phyloP scores from a whole-genome alignment of 2,113 vertebrate species.

The Zeus faber region DNA sequence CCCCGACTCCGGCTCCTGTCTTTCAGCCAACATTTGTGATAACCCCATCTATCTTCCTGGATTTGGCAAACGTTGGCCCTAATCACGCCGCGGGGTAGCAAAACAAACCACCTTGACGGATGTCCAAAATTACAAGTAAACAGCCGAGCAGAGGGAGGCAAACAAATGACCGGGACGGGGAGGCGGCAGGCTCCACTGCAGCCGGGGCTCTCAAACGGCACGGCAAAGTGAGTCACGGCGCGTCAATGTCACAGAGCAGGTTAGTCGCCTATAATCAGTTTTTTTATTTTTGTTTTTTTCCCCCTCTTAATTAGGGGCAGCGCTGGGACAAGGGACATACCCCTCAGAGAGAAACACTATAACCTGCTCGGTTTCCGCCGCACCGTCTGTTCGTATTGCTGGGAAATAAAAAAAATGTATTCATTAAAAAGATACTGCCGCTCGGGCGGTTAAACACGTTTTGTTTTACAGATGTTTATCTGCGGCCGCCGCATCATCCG shows the following conservation, averaged over 20 bases:
- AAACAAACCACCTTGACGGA: conserved; percentile 65
- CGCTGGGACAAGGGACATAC: conserved; percentile 40
- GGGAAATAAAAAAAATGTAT: too few species aligned
- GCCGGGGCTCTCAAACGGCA: conserved; percentile 52
- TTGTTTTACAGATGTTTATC: too few species aligned
- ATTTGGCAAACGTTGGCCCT: conserved; percentile 54
- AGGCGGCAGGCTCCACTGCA: conserved; percentile 30
- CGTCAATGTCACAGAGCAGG: conserved; percentile 60
- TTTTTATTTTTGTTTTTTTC: conserved; percentile 24
- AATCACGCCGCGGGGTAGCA: conserved; percentile 58
- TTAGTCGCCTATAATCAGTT: conserved; percentile 19
- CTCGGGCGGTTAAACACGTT: too few species aligned
- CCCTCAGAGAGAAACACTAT: conserved; percentile 52
- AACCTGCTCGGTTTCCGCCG: too few species aligned
- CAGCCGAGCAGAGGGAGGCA: conserved; percentile 42
- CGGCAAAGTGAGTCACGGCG: conserved; percentile 54
- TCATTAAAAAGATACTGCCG: too few species aligned
- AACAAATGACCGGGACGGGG: conserved; percentile 56
- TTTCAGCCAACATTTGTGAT: conserved; percentile 39
- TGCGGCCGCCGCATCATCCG: too few species aligned
- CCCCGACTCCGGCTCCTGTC: conserved; percentile 37
- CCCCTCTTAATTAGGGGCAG: conserved; percentile 54
- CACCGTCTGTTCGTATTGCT: too few species aligned
- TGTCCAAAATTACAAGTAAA: conserved; percentile 71
- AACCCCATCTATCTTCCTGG: conserved; percentile 46